Base-by-base conservation (phyloP, 1,140 invertebrate genomes). In the Helicoverpa armigera region DNA sequence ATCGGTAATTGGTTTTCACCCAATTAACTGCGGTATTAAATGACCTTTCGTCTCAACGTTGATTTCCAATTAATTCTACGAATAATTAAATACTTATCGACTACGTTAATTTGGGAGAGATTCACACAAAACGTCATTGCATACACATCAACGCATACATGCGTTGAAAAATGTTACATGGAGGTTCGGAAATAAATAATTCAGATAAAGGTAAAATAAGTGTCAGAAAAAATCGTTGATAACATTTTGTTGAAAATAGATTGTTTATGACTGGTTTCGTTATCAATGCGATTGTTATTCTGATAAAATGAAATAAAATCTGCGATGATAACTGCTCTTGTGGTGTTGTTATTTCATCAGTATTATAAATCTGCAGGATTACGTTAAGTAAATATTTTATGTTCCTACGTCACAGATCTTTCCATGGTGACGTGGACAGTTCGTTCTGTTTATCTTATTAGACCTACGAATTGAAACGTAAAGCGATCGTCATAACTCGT, bases 1-100 rank as follows among this genome's bases (percentile, higher is more conserved):
- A 83, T 72, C 58, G 54, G 50, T 84, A 85, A 87, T 87, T 85
- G 69, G 72, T 79, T 83, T 85, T 84, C 79, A 79, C 63, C 81
- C 82, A 87, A 87, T 87, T 85, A 83, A 78, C 61, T 80, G 67
- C 74, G 77, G 79, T 65, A 80, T 79, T 80, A 69, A 80, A 75
- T 82, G 77, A 79, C 72, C 82, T 81, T 75, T 78, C 77, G 58
- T 63, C 54, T 80, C 80, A 77, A 81, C 60, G 43, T 65, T 76
- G 74, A 77, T 77, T 77, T 77, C 74, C 74, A 77, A 77, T 77
- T 77, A 77, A 77, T 77, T 65, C 16, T 63, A 51, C 60, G 43
- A 61, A 61, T 75, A 75, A 75, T 75, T 61, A 72, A 54, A 74
- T 74, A 18, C 54, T 60, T 70, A 53, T 70, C 10, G 43, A 70